A percentile compares a stretch with the other conserved stretches of the same genome.
These are phyloP conservation scores for Unio pictorum DNA, from an alignment of 2,888 invertebrate species.

Conservation along the genomic window DNA sequence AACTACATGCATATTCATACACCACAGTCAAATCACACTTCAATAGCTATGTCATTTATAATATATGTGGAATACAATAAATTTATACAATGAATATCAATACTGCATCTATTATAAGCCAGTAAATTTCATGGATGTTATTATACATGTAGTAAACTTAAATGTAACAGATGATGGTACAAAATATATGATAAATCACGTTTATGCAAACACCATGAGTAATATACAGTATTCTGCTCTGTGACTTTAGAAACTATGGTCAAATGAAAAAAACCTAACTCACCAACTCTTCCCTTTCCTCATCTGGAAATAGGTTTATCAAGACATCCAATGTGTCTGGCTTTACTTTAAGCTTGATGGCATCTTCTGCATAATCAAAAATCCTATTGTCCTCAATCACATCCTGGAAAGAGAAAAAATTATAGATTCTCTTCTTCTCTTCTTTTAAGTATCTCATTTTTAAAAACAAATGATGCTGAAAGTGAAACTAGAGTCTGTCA, in stretches of 20 bases:
- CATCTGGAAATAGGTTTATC: conserved; percentile 14
- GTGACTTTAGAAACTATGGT: neutral
- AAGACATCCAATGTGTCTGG: conserved; percentile 45
- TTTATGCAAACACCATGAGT: too few species aligned
- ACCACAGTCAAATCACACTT: too few species aligned
- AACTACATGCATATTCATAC: too few species aligned
- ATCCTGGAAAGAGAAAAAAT: conserved; percentile 14
- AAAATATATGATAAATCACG: too few species aligned
- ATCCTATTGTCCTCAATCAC: conserved; percentile 4
- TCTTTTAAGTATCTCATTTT: neutral
- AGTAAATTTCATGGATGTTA: too few species aligned
- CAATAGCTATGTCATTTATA: too few species aligned
- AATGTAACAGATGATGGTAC: too few species aligned
- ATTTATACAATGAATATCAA: too few species aligned
- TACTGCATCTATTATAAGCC: too few species aligned
- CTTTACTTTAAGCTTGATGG: conserved; percentile 39
- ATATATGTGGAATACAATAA: too few species aligned
- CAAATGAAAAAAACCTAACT: neutral
- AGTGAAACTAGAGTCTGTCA: neutral
- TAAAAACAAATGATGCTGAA: neutral
- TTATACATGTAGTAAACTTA: too few species aligned
- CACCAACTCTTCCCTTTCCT: conserved; percentile 23
- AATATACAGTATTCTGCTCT: neutral
- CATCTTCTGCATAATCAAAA: conserved; percentile 32
- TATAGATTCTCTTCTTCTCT: neutral